Evolutionary conservation across 2,113 vertebrate genomes (phyloP).

Genomic region (Onychorhynchus coronatus): DNA sequence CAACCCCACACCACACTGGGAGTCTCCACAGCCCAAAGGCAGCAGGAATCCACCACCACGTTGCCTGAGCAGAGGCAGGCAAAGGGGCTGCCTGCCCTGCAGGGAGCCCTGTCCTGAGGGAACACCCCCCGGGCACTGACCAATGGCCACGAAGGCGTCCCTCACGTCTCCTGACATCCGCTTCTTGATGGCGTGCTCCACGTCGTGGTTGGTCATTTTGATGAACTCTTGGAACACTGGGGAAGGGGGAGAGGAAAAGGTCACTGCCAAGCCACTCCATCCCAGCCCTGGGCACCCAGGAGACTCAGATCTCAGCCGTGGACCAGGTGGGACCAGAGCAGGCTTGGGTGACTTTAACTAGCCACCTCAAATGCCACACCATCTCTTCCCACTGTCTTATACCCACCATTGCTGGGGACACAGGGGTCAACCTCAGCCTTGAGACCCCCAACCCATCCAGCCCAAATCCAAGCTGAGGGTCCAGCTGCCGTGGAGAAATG

Average conservation of each 20-base stretch:
- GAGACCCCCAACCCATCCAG: background rate
- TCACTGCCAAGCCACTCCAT: background rate
- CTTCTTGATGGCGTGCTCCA: conserved; percentile 94
- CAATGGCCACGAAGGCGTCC: conserved; percentile 87
- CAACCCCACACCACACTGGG: accelerated
- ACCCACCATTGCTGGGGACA: background rate
- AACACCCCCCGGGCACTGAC: conserved; percentile 64
- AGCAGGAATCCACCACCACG: background rate
- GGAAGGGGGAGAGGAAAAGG: background rate
- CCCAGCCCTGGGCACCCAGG: background rate
- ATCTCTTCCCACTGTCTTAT: background rate
- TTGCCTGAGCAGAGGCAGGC: background rate
- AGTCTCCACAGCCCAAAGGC: accelerated
- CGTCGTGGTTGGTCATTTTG: conserved; percentile 89
- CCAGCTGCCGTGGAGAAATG: accelerated
- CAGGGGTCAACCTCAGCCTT: background rate
- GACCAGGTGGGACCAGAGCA: background rate
- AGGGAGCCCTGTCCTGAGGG: background rate
- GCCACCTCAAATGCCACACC: background rate
- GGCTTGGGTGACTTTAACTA: background rate
- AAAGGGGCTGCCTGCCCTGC: background rate
- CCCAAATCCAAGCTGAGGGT: background rate
- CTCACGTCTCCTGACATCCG: conserved; percentile 91
- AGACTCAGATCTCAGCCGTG: accelerated
- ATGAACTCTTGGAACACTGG: conserved; percentile 97